Percentiles rank a stretch among this genome's conserved stretches.
Conservation (phyloP, 1,140 invertebrate species). For the Dolichoris vasculosae region DNA sequence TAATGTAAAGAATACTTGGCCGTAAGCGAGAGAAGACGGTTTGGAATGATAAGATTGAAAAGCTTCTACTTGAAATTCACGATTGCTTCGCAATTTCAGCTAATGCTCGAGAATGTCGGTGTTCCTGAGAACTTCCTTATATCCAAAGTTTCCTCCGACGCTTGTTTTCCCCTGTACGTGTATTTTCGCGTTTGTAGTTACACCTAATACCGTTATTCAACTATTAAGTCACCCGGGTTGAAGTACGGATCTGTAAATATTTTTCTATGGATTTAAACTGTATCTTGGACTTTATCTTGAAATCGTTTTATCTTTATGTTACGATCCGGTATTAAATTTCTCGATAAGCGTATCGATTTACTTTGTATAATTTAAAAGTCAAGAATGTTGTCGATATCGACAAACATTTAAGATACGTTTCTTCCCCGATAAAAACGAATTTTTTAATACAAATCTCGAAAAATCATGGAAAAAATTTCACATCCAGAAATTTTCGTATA, state of each 20-base stretch:
- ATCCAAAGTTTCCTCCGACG: neutral
- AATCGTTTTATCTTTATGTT: neutral
- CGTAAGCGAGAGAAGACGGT: neutral
- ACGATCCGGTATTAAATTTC: neutral
- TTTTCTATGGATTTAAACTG: neutral
- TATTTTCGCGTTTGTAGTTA: neutral
- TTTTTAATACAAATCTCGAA: no score
- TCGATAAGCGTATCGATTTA: neutral
- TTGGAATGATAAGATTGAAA: conserved; percentile 3
- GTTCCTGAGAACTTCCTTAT: neutral
- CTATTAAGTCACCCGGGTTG: neutral
- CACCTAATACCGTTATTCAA: neutral
- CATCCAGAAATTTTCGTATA: no score
- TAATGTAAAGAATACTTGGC: neutral
- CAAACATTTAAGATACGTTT: no score
- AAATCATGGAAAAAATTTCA: no score
- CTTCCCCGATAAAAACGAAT: no score
- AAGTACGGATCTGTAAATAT: neutral
- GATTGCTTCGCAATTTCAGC: neutral
- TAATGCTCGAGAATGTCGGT: neutral
- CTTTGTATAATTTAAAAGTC: no score
- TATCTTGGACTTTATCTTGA: neutral
- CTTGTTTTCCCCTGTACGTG: neutral
- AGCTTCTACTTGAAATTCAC: conserved; percentile 17
- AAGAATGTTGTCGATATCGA: no score